Evolutionary conservation across 2,113 vertebrate genomes (phyloP), one percentile per base, ranked within the genome.

Genomic region (Gavialis gangeticus): DNA sequence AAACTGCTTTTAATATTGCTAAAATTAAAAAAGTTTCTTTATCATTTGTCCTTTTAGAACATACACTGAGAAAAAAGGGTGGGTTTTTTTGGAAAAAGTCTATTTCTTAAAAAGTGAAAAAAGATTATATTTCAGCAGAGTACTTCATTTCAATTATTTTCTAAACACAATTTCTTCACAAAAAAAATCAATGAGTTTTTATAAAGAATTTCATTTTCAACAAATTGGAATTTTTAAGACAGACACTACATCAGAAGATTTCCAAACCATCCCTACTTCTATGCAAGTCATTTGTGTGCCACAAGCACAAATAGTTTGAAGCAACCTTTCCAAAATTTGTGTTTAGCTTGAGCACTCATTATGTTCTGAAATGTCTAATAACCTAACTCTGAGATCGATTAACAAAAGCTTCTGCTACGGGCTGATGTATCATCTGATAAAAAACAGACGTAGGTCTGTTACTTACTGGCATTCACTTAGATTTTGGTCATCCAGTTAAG

Each of bases 361-460:
- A 67, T 67, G 28, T 67, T 67, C 28, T 67, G 16, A 30, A 67
- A 67, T n/a, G 64, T n/a, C 16, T 66, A 30, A 27, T 46, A 46
- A 46, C 46, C 46, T 8, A 46, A 46, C 46, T 46, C 46, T 46
- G 46, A 46, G 7, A 9, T 46, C 8, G 46, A 46, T 46, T 46
- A 46, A 46, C 46, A 46, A 46, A 46, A 46, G 2, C n/a, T n/a
- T 63, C 79, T 30, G 56, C 62, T 34, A 25, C 56, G 37, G 24
- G 10, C 18, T 0, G 1, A 27, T 3, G 37, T 8, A 3, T 57
- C 12, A 19, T 25, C 27, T n/a, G 64, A 6, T 11, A 10, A 78
- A 62, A 82, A 18, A 9, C 55, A 46, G 46, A 46, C 7, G 46
- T 9, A 46, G 8, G 46, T 46, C 46, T 46, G 46, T 46, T 46